Percentiles rank a stretch among this genome's conserved stretches.
Conservation (phyloP, 2,113 vertebrate species). For the Salminus brasiliensis region DNA sequence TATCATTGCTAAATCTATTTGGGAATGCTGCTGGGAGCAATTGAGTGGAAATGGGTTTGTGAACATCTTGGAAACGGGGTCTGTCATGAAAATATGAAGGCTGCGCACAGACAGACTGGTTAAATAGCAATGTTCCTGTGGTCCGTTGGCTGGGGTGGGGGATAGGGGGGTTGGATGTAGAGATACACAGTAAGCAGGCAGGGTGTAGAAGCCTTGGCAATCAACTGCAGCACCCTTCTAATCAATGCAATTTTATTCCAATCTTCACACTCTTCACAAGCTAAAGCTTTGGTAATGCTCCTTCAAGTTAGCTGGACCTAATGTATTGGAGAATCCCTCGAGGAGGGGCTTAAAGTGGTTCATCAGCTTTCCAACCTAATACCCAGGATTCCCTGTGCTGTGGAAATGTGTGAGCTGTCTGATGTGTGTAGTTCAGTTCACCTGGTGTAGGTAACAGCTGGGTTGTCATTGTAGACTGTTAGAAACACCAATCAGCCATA, state of each 20-base stretch:
- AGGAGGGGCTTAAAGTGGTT: slow-evolving; percentile 1
- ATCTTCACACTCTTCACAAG: neutral
- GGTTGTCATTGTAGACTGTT: neutral
- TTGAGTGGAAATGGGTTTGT: slow-evolving; percentile 78
- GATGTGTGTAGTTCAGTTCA: neutral
- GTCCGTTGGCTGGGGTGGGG: slow-evolving; percentile 62
- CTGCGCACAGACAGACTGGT: slow-evolving; percentile 69
- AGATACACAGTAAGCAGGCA: slow-evolving; percentile 8
- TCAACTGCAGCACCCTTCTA: neutral
- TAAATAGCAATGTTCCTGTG: slow-evolving; percentile 69
- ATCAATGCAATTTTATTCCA: slow-evolving; percentile 17
- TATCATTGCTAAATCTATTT: slow-evolving; percentile 81
- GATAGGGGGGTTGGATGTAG: too few relatives aligned
- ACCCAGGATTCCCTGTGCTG: neutral
- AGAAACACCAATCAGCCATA: too few relatives aligned
- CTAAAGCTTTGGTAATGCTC: slow-evolving; percentile 1
- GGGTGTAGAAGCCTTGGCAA: neutral
- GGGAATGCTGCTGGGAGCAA: slow-evolving; percentile 76
- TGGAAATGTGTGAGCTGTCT: neutral
- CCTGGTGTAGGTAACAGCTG: neutral
- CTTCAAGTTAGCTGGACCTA: neutral
- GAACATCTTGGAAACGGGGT: slow-evolving; percentile 75
- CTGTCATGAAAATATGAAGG: slow-evolving; percentile 76
- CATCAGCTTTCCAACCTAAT: neutral
- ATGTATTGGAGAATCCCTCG: neutral